Conservation (phyloP, 2,797 vertebrate genomes). For the Geotrypetes seraphini region DNA sequence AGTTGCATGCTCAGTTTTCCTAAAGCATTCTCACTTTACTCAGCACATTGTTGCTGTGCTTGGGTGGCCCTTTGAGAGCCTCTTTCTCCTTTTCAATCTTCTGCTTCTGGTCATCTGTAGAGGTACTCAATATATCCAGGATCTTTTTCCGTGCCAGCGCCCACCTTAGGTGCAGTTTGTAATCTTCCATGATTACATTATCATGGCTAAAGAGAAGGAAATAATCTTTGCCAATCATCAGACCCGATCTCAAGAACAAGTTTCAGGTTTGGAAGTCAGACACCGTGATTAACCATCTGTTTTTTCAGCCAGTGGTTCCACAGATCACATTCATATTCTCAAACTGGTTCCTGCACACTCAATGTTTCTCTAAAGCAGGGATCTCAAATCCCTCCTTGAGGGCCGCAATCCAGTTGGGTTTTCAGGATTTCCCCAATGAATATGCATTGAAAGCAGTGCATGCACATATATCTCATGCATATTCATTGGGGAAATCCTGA, state of each 20-base stretch:
- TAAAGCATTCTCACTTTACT: too few relatives aligned
- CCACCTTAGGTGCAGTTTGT: slow-evolving; percentile 38
- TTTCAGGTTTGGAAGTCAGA: slow-evolving; percentile 35
- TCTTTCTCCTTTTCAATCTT: too few relatives aligned
- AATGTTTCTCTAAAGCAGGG: slow-evolving; percentile 23
- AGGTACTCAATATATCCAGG: not conserved
- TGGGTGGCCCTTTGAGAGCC: too few relatives aligned
- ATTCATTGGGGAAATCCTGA: too few relatives aligned
- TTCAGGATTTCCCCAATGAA: too few relatives aligned
- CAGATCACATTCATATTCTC: slow-evolving; percentile 47
- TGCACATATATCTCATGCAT: too few relatives aligned
- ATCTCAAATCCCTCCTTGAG: too few relatives aligned
- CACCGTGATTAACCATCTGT: slow-evolving; percentile 32
- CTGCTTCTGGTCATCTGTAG: too few relatives aligned
- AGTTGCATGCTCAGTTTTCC: too few relatives aligned
- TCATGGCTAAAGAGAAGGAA: slow-evolving; percentile 28
- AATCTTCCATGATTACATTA: slow-evolving; percentile 33
- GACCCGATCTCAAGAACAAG: slow-evolving; percentile 25
- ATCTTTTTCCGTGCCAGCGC: slow-evolving; percentile 11
- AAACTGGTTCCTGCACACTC: slow-evolving; percentile 38
- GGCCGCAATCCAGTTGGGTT: too few relatives aligned
- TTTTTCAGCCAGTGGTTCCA: slow-evolving; percentile 32
- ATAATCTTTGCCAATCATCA: slow-evolving; percentile 9
- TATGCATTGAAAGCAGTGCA: too few relatives aligned
- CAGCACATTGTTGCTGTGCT: too few relatives aligned